phyloP scores from a whole-genome alignment of 2,113 vertebrate genomes.

The Rana temporaria region DNA sequence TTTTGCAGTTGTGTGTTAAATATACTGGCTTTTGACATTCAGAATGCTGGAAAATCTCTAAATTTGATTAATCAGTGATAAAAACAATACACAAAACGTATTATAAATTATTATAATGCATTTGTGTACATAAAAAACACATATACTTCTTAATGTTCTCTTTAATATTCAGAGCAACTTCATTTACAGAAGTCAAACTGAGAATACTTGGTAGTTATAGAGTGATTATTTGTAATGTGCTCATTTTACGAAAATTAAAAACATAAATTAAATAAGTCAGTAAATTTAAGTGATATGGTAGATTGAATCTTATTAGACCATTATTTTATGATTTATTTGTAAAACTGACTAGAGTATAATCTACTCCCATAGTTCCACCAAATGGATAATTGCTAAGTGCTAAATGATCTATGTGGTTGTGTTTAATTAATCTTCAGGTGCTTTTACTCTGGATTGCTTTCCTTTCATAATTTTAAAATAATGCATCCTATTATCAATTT shows the following conservation, averaged over 20 bases:
- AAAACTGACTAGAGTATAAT: slow-evolving; percentile 32
- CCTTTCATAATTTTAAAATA: slow-evolving; percentile 34
- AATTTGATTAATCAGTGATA: background rate
- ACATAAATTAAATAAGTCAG: slow-evolving; percentile 54
- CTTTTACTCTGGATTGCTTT: slow-evolving; percentile 33
- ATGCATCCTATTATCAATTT: slow-evolving; percentile 24
- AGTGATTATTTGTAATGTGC: slow-evolving; percentile 46
- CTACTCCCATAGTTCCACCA: slow-evolving; percentile 38
- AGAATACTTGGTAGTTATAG: slow-evolving; percentile 51
- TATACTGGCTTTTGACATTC: background rate
- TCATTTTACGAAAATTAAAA: slow-evolving; percentile 45
- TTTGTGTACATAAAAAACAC: background rate
- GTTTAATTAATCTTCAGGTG: slow-evolving; percentile 48
- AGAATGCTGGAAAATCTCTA: background rate
- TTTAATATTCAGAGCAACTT: slow-evolving; percentile 35
- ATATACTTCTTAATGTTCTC: slow-evolving; percentile 30
- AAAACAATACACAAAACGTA: background rate
- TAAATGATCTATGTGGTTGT: slow-evolving; percentile 39
- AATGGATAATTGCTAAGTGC: slow-evolving; percentile 46
- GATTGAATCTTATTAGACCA: slow-evolving; percentile 48
- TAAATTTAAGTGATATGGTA: slow-evolving; percentile 36
- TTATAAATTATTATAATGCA: background rate
- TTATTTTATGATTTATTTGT: slow-evolving; percentile 44
- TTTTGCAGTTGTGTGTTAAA: background rate
- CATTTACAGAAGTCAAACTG: slow-evolving; percentile 29